Percentiles rank a stretch among this genome's conserved stretches.
phyloP scores from a whole-genome alignment of 2,113 vertebrate genomes.

The Pomatostomus ruficeps region DNA sequence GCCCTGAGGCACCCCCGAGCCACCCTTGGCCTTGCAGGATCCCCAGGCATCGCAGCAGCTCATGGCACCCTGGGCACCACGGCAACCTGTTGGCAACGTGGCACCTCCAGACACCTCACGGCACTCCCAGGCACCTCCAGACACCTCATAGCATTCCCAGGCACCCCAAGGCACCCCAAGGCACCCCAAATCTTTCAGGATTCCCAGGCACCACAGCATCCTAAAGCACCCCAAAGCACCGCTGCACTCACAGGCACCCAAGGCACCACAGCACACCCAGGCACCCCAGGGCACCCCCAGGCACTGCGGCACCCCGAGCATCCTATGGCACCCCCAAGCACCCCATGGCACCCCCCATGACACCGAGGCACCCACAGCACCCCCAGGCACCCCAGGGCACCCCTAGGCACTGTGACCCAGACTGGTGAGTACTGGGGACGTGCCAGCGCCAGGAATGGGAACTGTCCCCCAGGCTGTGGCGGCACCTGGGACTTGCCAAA shows the following conservation, averaged over 20 bases:
- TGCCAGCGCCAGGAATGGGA: background rate
- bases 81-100: background rate
- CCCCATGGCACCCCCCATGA: background rate
- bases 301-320: background rate
- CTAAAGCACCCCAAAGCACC: too few relatives aligned
- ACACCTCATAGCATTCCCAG: background rate
- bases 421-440: background rate
- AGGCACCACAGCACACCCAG: too few relatives aligned
- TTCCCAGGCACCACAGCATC: background rate
- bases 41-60: background rate
- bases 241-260: background rate
- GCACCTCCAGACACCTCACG: background rate
- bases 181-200: too few relatives aligned
- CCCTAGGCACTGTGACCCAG: background rate
- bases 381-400: background rate
- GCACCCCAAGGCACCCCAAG: background rate
- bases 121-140: too few relatives aligned
- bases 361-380: background rate
- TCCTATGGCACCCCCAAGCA: background rate
- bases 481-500: background rate
- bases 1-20: background rate
- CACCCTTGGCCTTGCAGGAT: too few relatives aligned
- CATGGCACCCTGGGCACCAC: background rate
- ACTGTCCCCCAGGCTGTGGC: fast-evolving
- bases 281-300: background rate